Base-by-base conservation (phyloP, 2,113 vertebrate genomes). In the Zeus faber region DNA sequence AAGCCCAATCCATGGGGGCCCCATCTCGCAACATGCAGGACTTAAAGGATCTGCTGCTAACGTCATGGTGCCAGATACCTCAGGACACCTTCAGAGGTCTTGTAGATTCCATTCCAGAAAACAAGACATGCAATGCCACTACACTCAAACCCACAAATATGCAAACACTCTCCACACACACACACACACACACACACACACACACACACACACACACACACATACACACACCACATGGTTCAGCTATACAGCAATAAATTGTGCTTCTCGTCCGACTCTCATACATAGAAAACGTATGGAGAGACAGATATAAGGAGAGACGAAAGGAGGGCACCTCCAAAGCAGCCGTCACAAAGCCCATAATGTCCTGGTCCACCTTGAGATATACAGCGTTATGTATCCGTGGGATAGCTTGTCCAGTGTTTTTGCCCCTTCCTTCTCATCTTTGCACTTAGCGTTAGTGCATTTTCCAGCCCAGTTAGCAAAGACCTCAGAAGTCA, bases 401-500 rank as follows among this genome's bases (percentile, higher is more conserved):
- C 33, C n/a, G 33, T 13, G 33, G n/a, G 58, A 57, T 56, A 55
- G 49, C 44, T 26, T 20, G 26, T 22, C 37, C 46, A 51, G 46
- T 50, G 37, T 77, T 63, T 35, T 22, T 24, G 52, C 21, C 25
- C 43, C 73, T 43, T 24, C 55, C 21, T 29, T 43, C 73, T 43
- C 29, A 4, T 63, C 49, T 70, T 66, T 68, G 57, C 62, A 50
- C 41, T 65, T 64, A 39, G 58, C 68, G 62, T 77, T 61, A 70
- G 50, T 49, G 37, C 18, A 41, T 75, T 81, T 81, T 81, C 67
- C 62, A 65, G 59, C 67, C 58, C 62, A 72, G 74, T 73, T 70
- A 60, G 71, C 68, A 67, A 55, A 72, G 46, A 76, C 66, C 60
- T 78, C 37, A 54, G 40, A 65, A 61, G 61, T 63, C 61, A 57